Percentiles rank a stretch among this genome's conserved stretches.
Evolutionary conservation across 2,113 vertebrate genomes (phyloP).

Genomic region (Toxostoma redivivum): DNA sequence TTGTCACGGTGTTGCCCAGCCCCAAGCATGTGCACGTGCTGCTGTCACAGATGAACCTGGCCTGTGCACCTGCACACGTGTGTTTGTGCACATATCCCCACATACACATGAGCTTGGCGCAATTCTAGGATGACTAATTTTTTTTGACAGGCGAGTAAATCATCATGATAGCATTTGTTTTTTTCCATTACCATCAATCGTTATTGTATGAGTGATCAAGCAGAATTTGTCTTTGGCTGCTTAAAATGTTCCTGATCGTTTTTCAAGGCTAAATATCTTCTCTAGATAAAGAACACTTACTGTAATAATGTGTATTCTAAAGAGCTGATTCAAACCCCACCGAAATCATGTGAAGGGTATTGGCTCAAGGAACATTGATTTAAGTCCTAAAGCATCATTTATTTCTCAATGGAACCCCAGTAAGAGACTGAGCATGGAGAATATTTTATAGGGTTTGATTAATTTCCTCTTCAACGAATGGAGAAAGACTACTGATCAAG

Average conservation of each 20-base stretch:
- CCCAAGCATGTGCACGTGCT: fast-evolving
- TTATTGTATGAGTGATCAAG: constrained; percentile 21
- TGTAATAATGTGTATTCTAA: not conserved
- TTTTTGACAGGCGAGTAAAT: constrained; percentile 53
- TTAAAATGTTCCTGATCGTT: constrained; percentile 8
- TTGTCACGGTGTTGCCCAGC: not conserved
- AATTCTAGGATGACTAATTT: constrained; percentile 12
- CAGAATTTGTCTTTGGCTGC: constrained; percentile 38
- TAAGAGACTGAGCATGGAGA: not conserved
- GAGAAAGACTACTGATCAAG: not conserved
- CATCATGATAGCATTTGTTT: constrained; percentile 39
- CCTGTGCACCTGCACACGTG: not conserved
- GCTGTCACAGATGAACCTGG: fast-evolving
- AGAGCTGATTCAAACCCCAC: not conserved
- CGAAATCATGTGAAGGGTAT: not conserved
- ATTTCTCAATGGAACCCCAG: constrained; percentile 18
- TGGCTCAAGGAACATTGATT: constrained; percentile 21
- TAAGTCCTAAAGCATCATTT: constrained; percentile 34
- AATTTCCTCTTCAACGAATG: not conserved
- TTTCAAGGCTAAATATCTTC: constrained; percentile 44
- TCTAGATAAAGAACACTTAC: constrained; percentile 7
- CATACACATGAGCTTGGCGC: not conserved
- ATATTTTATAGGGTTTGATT: constrained; percentile 16
- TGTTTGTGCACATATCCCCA: not conserved
- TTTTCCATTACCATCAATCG: constrained; percentile 52